Evolutionary conservation across 37 sponge, comb jelly and placozoan genomes (phyloP), one percentile per base, ranked within the genome.

Genomic region (Spongilla lacustris): DNA sequence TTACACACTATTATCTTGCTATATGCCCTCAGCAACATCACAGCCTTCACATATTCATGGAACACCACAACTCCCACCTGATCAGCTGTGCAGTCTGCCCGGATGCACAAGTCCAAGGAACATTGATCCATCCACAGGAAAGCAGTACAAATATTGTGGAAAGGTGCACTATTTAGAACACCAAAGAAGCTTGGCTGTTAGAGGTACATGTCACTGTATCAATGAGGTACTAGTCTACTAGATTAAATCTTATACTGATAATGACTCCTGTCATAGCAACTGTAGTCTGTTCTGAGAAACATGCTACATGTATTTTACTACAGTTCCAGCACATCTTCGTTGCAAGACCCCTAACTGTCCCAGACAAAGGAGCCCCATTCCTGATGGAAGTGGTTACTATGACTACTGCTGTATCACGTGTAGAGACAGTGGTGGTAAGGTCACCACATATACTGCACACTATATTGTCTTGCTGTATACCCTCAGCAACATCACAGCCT

Each of bases 101-200:
- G 79, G 70, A 24, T 85, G 86, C 41, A 70, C 22, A 1, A 67
- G 72, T 4, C 28, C 34, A 0, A 77, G 33, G 35, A 66, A 22
- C 28, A 11, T 30, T 25, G 86, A 86, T 0, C 46, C 71, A 71
- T 58, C 41, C 22, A 58, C 58, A 6, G 88, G 88, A 23, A 66
- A 30, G 66, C 41, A 78, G 2, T 81, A 88, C 48, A 74, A 92
- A 27, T 92, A 72, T 66, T 92, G 92, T 81, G 89, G 92, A 34
- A 77, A 69, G 35, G 72, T 68, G 0, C 92, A 92, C 79, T 84
- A 88, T 17, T 32, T 14, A 14, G 24, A 67, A 26, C 58, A 58
- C 19, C 14, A 17, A 58, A 58, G 58, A 58, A 17, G 19, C 58
- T 17, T 58, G 58, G 0, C 14, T 10, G 1, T 17, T 58, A 17